A percentile compares a stretch with the other conserved stretches of the same genome.
Conservation (phyloP, 2,113 vertebrate genomes). For the Hydropotes inermis region DNA sequence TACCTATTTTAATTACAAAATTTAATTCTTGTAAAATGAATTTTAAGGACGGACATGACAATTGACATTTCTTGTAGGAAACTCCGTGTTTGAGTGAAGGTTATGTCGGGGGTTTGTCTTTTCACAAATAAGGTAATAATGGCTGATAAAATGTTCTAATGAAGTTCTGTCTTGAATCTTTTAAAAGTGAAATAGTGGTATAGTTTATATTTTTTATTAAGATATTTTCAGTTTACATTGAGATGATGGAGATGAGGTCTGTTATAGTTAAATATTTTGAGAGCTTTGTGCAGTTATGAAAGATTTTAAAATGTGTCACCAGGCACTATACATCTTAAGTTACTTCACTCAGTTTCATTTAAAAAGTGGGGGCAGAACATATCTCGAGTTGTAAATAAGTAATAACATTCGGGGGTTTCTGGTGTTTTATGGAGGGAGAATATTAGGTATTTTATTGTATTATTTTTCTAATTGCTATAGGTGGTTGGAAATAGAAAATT, state of each 20-base stretch:
- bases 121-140: neutral
- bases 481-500: neutral
- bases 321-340: neutral
- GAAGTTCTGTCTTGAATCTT: neutral
- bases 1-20: neutral
- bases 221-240: neutral
- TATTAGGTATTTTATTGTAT: neutral
- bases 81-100: slow-evolving; percentile 39
- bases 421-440: neutral
- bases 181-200: neutral
- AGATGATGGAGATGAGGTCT: neutral
- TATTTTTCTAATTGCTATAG: slow-evolving; percentile 33
- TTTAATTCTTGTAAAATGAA: neutral
- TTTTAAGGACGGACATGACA: neutral
- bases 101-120: neutral
- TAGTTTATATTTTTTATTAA: neutral
- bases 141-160: neutral
- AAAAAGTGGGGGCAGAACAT: neutral
- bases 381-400: neutral
- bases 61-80: neutral
- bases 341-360: neutral
- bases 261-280: neutral
- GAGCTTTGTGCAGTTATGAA: neutral
- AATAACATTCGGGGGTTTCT: slow-evolving; percentile 5
- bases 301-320: neutral